Percentiles rank a stretch among this genome's conserved stretches.
phyloP scores from a whole-genome alignment of 2,113 vertebrate genomes.

The Poeciliopsis prolifica region DNA sequence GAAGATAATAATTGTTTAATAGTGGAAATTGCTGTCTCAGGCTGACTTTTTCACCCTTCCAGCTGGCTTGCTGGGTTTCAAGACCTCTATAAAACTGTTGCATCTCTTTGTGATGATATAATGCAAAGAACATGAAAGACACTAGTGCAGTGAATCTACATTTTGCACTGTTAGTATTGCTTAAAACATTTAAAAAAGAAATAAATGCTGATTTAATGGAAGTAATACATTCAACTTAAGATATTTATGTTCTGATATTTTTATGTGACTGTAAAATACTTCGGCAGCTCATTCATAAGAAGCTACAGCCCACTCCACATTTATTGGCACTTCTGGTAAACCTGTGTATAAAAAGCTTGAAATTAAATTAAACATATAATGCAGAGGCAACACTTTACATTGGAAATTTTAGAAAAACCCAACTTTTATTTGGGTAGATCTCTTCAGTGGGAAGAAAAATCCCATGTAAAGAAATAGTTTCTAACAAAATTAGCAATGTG shows the following conservation, averaged over 20 bases:
- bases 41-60: neutral
- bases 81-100: neutral
- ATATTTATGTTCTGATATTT: neutral
- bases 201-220: neutral
- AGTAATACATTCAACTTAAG: neutral
- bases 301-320: neutral
- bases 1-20: constrained; percentile 18
- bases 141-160: neutral
- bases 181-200: neutral
- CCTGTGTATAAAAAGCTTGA: neutral
- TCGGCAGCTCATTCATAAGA: neutral
- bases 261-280: neutral
- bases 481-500: neutral
- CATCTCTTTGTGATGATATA: neutral
- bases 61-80: neutral
- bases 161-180: neutral
- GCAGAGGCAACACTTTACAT: neutral
- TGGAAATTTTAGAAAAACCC: neutral
- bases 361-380: neutral
- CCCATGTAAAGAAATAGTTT: neutral
- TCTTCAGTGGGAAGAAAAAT: neutral
- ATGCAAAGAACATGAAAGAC: too few species aligned
- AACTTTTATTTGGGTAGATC: neutral
- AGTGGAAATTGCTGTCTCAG: neutral
- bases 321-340: neutral